phyloP scores from a whole-genome alignment of 1,140 invertebrate species.

The Nasonia giraulti region DNA sequence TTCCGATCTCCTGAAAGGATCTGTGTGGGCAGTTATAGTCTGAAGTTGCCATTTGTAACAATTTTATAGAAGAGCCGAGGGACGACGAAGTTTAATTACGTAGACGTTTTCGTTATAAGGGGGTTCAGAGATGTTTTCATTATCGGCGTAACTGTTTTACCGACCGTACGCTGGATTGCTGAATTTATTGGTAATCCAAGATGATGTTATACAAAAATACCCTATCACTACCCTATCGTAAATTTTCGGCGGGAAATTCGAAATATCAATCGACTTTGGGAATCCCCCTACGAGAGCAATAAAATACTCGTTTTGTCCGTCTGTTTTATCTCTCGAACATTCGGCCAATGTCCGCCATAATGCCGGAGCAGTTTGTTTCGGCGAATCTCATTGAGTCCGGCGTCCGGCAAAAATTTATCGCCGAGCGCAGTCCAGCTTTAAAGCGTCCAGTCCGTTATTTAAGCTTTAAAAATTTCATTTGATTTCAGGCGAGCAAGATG shows the following conservation, averaged over 20 bases:
- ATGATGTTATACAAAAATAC: too few species aligned
- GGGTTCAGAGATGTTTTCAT: too few species aligned
- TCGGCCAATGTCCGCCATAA: not conserved
- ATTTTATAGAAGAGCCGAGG: too few species aligned
- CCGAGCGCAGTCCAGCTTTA: not conserved
- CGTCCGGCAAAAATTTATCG: not conserved
- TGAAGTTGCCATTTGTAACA: too few species aligned
- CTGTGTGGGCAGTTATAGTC: too few species aligned
- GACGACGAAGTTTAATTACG: too few species aligned
- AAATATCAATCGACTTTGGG: not conserved
- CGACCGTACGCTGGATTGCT: too few species aligned
- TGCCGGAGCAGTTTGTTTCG: not conserved
- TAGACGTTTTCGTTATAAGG: too few species aligned
- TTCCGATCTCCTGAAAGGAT: too few species aligned
- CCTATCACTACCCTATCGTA: not conserved
- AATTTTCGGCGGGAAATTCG: not conserved
- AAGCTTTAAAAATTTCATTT: conserved; percentile 1
- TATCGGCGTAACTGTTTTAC: too few species aligned
- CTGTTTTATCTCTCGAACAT: not conserved
- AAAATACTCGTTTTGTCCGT: not conserved
- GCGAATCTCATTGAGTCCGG: not conserved
- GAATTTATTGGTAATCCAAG: too few species aligned
- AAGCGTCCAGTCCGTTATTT: not conserved
- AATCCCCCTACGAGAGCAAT: not conserved
- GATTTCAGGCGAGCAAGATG: not conserved